Evolutionary conservation across 2,113 vertebrate species (phyloP).

Genomic region (Sprattus sprattus): DNA sequence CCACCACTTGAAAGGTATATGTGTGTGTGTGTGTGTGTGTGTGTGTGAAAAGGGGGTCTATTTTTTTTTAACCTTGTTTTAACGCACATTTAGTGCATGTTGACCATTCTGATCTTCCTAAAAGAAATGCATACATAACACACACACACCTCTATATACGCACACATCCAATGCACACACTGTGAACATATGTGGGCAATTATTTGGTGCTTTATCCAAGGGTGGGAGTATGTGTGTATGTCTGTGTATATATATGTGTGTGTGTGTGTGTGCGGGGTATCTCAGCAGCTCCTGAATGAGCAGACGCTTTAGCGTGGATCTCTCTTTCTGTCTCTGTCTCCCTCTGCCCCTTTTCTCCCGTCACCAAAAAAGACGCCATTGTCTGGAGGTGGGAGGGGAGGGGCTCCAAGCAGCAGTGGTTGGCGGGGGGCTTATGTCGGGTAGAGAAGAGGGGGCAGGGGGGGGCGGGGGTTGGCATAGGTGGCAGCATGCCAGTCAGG

Average conservation of each 20-base stretch:
- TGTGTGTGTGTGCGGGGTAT: neutral
- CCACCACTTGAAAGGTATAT: no score
- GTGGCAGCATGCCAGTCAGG: slow-evolving; percentile 75
- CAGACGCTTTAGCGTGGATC: neutral
- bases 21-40: neutral
- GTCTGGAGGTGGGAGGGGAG: slow-evolving; percentile 43
- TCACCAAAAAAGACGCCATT: slow-evolving; percentile 42
- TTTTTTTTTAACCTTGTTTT: neutral
- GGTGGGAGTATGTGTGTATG: neutral
- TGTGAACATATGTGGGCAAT: slow-evolving; percentile 26
- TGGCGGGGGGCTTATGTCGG: slow-evolving; percentile 7
- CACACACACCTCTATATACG: slow-evolving; percentile 23
- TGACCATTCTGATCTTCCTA: neutral
- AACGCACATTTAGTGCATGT: neutral
- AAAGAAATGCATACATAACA: neutral
- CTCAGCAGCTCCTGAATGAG: slow-evolving; percentile 18
- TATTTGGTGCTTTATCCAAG: slow-evolving; percentile 4
- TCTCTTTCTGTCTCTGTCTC: neutral
- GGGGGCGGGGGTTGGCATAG: slow-evolving; percentile 56
- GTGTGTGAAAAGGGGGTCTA: neutral
- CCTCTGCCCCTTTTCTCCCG: slow-evolving; percentile 21
- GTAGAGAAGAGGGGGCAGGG: slow-evolving; percentile 29
- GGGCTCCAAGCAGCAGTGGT: neutral
- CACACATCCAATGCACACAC: neutral
- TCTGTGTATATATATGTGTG: neutral